These are phyloP conservation scores for Meta bourneti DNA, from an alignment of 2,888 invertebrate genomes.

Conservation along the genomic window DNA sequence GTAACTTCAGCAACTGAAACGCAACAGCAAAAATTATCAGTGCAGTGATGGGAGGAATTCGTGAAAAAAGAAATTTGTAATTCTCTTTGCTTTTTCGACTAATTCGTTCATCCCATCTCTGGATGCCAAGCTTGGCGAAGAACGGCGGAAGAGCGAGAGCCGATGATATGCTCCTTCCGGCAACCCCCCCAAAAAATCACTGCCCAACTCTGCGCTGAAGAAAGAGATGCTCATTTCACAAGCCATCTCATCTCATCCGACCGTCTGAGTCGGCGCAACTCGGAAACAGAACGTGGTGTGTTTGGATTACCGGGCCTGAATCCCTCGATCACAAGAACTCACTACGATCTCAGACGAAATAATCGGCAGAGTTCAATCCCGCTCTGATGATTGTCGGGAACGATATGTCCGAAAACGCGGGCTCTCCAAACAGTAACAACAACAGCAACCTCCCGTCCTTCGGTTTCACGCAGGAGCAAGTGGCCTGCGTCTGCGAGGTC, in stretches of 20 bases:
- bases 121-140: conserved; percentile 25
- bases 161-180: conserved; percentile 37
- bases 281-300: not conserved
- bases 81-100: not conserved
- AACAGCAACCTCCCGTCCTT: conserved; percentile 89
- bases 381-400: conserved; percentile 33
- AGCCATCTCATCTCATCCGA: conserved; percentile 10
- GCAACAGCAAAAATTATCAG: too few relatives aligned
- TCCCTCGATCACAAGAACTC: too few relatives aligned
- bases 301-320: not conserved
- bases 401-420: conserved; percentile 80
- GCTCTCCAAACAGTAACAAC: conserved; percentile 86
- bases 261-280: not conserved
- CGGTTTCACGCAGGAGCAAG: conserved; percentile 91
- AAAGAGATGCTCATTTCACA: conserved; percentile 29
- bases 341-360: too few relatives aligned
- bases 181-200: conserved; percentile 51
- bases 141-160: conserved; percentile 26
- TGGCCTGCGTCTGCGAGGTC: conserved; percentile 95
- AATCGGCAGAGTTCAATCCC: too few relatives aligned
- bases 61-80: not conserved
- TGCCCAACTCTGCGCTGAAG: conserved; percentile 4
- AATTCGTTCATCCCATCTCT: not conserved
- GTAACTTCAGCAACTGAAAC: too few relatives aligned
- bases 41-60: not conserved